Evolutionary conservation across 2,888 invertebrate genomes (phyloP).

Genomic region (Amphipoea lucens): DNA sequence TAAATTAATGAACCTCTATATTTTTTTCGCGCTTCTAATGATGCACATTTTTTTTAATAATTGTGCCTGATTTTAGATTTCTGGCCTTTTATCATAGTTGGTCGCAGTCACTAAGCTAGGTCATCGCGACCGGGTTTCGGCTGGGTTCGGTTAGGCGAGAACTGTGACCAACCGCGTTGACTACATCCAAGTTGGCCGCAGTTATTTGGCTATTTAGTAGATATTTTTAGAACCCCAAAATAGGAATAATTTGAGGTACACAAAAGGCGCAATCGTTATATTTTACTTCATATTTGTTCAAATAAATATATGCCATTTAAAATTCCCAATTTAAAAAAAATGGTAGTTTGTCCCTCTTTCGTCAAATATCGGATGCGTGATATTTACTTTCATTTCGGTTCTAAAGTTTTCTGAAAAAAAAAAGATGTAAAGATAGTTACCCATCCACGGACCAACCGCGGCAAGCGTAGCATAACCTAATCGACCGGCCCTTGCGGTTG

Average conservation of each 20-base stretch:
- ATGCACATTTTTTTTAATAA: too few species aligned
- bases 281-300: neutral
- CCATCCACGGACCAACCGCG: too few species aligned
- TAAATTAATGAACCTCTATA: too few species aligned
- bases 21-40: too few species aligned
- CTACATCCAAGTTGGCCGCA: neutral
- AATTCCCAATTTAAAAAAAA: too few species aligned
- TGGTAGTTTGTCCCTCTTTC: neutral
- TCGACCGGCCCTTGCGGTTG: too few species aligned
- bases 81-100: neutral
- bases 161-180: neutral
- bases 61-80: too few species aligned
- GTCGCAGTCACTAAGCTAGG: too few species aligned
- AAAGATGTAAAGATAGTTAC: too few species aligned
- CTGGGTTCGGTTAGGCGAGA: neutral
- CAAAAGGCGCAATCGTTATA: too few species aligned
- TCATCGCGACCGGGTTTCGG: neutral
- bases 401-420: neutral
- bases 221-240: neutral
- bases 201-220: neutral
- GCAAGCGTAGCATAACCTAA: too few species aligned
- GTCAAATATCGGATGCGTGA: neutral
- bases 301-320: neutral
- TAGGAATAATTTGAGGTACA: too few species aligned
- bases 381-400: neutral